Conservation (phyloP, 2,888 invertebrate genomes). For the Tenthredo livida region DNA sequence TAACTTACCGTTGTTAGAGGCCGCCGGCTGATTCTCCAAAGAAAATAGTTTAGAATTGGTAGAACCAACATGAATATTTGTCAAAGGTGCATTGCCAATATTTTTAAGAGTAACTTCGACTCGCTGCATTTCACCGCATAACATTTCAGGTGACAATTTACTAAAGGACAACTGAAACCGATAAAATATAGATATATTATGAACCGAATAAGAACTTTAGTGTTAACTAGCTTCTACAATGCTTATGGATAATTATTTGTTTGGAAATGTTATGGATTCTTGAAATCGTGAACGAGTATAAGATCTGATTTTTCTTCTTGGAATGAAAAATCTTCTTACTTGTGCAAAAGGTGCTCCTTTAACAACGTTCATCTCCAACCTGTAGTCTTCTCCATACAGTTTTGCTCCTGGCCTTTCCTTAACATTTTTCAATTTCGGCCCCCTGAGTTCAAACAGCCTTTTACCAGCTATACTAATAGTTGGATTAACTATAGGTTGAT, state of each 20-base stretch:
- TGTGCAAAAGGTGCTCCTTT: slow-evolving; percentile 91
- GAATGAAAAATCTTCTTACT: slow-evolving; percentile 77
- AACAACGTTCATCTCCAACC: slow-evolving; percentile 87
- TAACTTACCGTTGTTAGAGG: slow-evolving; percentile 54
- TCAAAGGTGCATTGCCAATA: slow-evolving; percentile 84
- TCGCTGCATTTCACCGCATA: slow-evolving; percentile 87
- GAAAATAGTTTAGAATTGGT: slow-evolving; percentile 85
- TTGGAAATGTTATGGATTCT: not conserved
- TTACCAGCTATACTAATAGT: slow-evolving; percentile 82
- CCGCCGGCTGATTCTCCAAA: slow-evolving; percentile 73
- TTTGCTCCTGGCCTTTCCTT: slow-evolving; percentile 79
- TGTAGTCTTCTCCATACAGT: slow-evolving; percentile 82
- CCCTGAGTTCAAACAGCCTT: slow-evolving; percentile 80
- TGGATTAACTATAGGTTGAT: slow-evolving; percentile 67
- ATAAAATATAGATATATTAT: slow-evolving; percentile 47
- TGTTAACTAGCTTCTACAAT: no score
- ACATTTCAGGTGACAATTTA: slow-evolving; percentile 83
- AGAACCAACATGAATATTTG: slow-evolving; percentile 84
- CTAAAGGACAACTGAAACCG: slow-evolving; percentile 84
- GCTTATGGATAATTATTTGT: no score
- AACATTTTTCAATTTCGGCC: slow-evolving; percentile 80
- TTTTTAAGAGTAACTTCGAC: slow-evolving; percentile 86
- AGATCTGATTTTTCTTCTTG: not conserved
- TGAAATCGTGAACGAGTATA: not conserved
- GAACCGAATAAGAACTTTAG: not conserved